Percentiles rank a stretch among this genome's conserved stretches.
Conservation (phyloP, 2,888 invertebrate species). For the Anoplius nigerrimus region DNA sequence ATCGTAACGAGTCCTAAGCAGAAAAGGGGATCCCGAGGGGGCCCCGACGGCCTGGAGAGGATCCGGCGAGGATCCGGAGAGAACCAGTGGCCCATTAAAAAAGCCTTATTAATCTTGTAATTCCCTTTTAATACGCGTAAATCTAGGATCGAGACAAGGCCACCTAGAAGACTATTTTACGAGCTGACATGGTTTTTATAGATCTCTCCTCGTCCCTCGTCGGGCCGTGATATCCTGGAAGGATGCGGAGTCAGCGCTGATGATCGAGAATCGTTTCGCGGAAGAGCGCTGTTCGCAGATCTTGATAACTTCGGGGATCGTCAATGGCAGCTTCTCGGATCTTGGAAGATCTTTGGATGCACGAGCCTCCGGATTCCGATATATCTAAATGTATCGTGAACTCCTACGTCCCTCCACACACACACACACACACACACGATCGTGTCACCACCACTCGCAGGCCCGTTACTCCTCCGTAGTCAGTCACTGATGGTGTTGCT, state of each 20-base stretch:
- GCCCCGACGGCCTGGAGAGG: neutral
- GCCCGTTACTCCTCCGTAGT: constrained; percentile 38
- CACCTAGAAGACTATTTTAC: constrained; percentile 64
- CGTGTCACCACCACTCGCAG: too few species aligned
- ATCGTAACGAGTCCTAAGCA: constrained; percentile 45
- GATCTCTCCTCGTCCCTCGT: constrained; percentile 26
- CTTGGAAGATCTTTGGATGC: constrained; percentile 1
- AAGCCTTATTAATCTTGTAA: constrained; percentile 69
- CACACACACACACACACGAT: neutral
- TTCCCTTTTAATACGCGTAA: constrained; percentile 67
- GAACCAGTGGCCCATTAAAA: constrained; percentile 53
- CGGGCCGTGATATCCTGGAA: constrained; percentile 2
- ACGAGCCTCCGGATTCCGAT: constrained; percentile 46
- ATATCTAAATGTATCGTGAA: constrained; percentile 27
- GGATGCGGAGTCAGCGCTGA: constrained; percentile 1
- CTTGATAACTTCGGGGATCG: too few species aligned
- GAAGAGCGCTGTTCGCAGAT: too few species aligned
- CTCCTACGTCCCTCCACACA: neutral
- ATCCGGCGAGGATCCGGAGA: constrained; percentile 27
- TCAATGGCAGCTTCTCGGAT: too few species aligned
- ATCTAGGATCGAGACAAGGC: constrained; percentile 66
- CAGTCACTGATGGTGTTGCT: constrained; percentile 60
- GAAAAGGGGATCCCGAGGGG: constrained; percentile 33
- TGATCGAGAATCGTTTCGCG: too few species aligned
- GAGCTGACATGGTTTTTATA: constrained; percentile 39